Evolutionary conservation across 2,888 invertebrate genomes (phyloP).

Genomic region (Synergus laeviventris): DNA sequence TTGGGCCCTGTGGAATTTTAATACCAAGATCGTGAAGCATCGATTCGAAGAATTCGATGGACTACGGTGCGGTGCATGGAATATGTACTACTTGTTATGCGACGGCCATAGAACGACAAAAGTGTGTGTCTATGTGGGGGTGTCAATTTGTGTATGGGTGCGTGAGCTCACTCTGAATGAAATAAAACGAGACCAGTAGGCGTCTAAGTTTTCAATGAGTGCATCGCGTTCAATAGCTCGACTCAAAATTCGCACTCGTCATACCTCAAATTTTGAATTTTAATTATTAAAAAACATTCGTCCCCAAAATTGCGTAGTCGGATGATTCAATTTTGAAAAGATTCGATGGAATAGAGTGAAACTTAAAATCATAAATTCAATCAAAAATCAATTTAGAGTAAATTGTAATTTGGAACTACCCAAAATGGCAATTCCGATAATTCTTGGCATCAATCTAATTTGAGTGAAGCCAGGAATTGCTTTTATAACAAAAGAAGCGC

Average conservation of each 20-base stretch:
- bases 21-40: conserved; percentile 1
- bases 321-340: too few species aligned
- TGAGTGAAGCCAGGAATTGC: too few species aligned
- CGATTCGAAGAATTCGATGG: not conserved
- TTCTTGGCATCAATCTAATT: too few species aligned
- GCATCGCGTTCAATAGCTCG: conserved; percentile 4
- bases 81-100: conserved; percentile 19
- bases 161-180: conserved; percentile 28
- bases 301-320: too few species aligned
- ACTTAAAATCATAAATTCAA: too few species aligned
- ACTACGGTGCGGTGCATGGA: not conserved
- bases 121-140: not conserved
- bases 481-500: not conserved
- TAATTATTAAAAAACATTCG: not conserved
- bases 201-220: conserved; percentile 28
- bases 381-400: too few species aligned
- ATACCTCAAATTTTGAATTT: not conserved
- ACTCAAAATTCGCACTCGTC: not conserved
- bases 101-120: conserved; percentile 7
- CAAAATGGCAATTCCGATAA: not conserved
- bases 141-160: not conserved
- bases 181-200: conserved; percentile 34
- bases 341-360: too few species aligned
- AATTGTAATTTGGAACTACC: too few species aligned
- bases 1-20: not conserved